A percentile compares a stretch with the other conserved stretches of the same genome.
Evolutionary conservation across 2,797 vertebrate species (phyloP).

Genomic region (Carapus acus): DNA sequence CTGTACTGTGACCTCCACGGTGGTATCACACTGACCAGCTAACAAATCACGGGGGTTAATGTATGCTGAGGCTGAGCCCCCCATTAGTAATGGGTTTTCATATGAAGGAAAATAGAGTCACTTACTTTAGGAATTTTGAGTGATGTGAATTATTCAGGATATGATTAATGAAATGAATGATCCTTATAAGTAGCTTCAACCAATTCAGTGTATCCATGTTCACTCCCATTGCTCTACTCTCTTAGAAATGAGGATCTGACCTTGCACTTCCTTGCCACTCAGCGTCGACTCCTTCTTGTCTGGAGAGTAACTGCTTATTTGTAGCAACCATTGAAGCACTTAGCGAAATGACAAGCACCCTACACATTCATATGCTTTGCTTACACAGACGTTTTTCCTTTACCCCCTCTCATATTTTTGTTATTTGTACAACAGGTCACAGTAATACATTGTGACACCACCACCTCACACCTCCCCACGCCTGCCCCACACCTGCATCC

Average conservation of each 20-base stretch:
- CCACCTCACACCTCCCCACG: conserved; percentile 7
- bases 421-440: too few species aligned
- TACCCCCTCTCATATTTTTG: not conserved
- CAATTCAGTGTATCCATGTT: conserved; percentile 45
- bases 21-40: conserved; percentile 47
- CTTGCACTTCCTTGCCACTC: conserved; percentile 53
- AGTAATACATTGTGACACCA: too few species aligned
- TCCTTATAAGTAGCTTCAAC: conserved; percentile 61
- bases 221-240: conserved; percentile 36
- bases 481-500: not conserved
- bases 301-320: conserved; percentile 43
- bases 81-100: conserved; percentile 62
- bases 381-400: conserved; percentile 18
- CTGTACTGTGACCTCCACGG: conserved; percentile 51
- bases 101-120: conserved; percentile 49
- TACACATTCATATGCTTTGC: conserved; percentile 29
- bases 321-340: conserved; percentile 16
- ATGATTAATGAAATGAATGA: conserved; percentile 68
- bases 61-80: conserved; percentile 68
- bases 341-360: conserved; percentile 17
- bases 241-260: conserved; percentile 49
- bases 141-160: conserved; percentile 70
- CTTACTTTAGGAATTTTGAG: conserved; percentile 61
- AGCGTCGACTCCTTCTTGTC: conserved; percentile 27
- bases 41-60: conserved; percentile 63